Conservation (phyloP, 1,140 invertebrate genomes). For the Aphis gossypii region DNA sequence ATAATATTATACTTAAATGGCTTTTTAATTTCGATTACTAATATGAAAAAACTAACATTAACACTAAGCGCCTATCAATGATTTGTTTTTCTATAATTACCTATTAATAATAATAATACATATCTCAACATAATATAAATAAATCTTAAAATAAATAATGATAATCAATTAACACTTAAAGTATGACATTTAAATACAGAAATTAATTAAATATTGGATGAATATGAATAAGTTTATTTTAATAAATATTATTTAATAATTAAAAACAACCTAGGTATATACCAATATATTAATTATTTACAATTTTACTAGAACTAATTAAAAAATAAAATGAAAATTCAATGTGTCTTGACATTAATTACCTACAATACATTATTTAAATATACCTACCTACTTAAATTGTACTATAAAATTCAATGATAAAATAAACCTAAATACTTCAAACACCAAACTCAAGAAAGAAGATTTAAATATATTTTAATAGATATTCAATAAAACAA, state of each 20-base stretch:
- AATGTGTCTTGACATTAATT: neutral
- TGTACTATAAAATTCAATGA: neutral
- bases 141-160: neutral
- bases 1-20: neutral
- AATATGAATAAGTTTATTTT: no score
- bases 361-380: neutral
- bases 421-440: neutral
- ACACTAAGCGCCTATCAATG: neutral
- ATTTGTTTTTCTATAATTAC: neutral
- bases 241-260: neutral
- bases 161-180: neutral
- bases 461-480: no score
- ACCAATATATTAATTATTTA: neutral
- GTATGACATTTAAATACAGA: neutral
- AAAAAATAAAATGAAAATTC: no score
- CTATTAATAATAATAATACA: neutral
- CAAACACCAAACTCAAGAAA: neutral
- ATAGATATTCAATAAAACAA: neutral
- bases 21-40: neutral
- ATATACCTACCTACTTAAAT: neutral
- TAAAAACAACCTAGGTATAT: neutral
- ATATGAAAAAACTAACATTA: neutral
- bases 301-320: no score
- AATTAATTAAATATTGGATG: no score
- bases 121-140: neutral